Evolutionary conservation across 2,888 invertebrate genomes (phyloP).

Genomic region (Drosophila nigricruria): DNA sequence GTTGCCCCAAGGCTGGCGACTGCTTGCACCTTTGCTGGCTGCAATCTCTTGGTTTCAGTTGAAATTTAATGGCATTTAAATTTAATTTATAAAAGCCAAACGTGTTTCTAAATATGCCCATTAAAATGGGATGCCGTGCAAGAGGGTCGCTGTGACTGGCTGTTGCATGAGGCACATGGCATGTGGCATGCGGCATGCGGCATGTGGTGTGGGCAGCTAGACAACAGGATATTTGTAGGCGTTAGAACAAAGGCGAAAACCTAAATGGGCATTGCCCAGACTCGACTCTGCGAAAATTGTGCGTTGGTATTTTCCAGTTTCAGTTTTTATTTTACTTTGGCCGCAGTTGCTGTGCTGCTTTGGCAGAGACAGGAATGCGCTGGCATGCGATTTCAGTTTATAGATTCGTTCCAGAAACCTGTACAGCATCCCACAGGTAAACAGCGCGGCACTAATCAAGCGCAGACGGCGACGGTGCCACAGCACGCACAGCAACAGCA

Average conservation of each 20-base stretch:
- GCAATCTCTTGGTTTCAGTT: constrained; percentile 48
- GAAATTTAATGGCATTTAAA: constrained; percentile 72
- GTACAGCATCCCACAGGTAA: constrained; percentile 76
- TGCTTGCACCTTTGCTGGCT: constrained; percentile 49
- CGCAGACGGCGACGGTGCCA: constrained; percentile 32
- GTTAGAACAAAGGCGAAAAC: constrained; percentile 63
- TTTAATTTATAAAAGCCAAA: constrained; percentile 71
- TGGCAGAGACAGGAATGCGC: constrained; percentile 18
- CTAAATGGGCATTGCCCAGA: constrained; percentile 38
- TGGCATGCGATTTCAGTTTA: constrained; percentile 73
- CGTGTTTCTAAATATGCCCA: constrained; percentile 67
- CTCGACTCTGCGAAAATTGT: constrained; percentile 50
- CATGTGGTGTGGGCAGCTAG: constrained; percentile 43
- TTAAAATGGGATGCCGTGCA: constrained; percentile 24
- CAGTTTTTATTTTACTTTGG: constrained; percentile 24
- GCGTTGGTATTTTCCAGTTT: constrained; percentile 71
- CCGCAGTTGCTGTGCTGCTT: background rate
- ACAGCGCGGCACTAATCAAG: constrained; percentile 76
- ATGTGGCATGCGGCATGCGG: constrained; percentile 32
- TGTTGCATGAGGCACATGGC: constrained; percentile 7
- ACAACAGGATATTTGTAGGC: constrained; percentile 62
- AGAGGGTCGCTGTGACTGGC: constrained; percentile 8
- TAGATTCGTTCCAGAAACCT: constrained; percentile 80
- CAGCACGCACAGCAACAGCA: constrained; percentile 9
- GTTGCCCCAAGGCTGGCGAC: constrained; percentile 26